These are phyloP conservation scores for Camponotus vicinus DNA, from an alignment of 1,140 invertebrate species.

Conservation along the genomic window DNA sequence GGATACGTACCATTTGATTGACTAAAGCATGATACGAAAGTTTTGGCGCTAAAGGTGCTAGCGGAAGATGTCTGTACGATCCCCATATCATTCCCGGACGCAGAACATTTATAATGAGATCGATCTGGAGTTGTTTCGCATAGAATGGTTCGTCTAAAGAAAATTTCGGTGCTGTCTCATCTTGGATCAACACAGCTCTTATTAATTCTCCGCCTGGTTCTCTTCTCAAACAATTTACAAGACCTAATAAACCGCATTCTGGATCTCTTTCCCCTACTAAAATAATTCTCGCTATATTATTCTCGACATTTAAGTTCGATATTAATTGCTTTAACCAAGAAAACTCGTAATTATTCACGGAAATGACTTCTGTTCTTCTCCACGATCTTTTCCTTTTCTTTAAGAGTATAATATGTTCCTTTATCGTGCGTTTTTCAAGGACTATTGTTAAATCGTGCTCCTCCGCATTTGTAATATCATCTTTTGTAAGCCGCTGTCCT, in stretches of 20 bases:
- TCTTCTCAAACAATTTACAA: conserved; percentile 91
- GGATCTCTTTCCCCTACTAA: conserved; percentile 87
- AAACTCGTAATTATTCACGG: conserved; percentile 81
- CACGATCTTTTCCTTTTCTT: conserved; percentile 76
- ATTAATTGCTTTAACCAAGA: conserved; percentile 86
- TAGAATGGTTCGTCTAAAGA: conserved; percentile 89
- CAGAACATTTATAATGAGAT: conserved; percentile 93
- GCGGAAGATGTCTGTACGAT: conserved; percentile 89
- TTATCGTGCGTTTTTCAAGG: conserved; percentile 77
- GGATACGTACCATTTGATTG: conserved; percentile 88
- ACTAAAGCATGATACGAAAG: conserved; percentile 90
- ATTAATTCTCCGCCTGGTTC: conserved; percentile 90
- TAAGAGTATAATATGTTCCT: conserved; percentile 77
- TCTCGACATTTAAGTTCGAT: conserved; percentile 81
- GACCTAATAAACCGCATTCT: conserved; percentile 93
- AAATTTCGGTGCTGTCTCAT: conserved; percentile 89
- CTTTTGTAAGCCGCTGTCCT: conserved; percentile 80
- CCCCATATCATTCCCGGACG: conserved; percentile 91
- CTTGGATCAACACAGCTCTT: conserved; percentile 89
- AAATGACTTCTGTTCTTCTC: conserved; percentile 76
- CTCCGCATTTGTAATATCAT: conserved; percentile 34
- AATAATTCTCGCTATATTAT: conserved; percentile 73
- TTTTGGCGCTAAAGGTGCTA: too few species aligned
- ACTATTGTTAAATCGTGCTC: conserved; percentile 75
- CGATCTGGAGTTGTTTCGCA: conserved; percentile 88